Conservation (phyloP, 2,888 invertebrate species). For the Dasypogon diadema region DNA sequence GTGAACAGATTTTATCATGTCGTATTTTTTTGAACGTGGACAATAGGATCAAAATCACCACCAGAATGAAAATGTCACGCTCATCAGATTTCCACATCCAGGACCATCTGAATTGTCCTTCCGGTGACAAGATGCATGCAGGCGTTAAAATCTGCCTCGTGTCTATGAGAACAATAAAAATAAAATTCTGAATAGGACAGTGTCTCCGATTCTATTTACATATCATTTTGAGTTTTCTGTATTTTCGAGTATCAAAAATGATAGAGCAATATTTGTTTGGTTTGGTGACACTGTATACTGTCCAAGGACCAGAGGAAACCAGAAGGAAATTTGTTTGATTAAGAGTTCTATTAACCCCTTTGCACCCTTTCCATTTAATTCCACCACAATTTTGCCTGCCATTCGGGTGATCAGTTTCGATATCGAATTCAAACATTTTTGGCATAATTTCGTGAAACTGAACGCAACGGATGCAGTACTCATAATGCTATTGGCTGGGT, state of each 20-base stretch:
- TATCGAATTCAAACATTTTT: slow-evolving; percentile 1
- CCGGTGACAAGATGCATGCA: not conserved
- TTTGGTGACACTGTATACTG: no score
- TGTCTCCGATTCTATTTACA: slow-evolving; percentile 4
- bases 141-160: slow-evolving; percentile 45
- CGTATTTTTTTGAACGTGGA: not conserved
- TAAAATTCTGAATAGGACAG: not conserved
- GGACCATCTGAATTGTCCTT: not conserved
- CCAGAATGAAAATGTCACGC: slow-evolving; percentile 51
- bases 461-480: not conserved
- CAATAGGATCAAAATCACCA: slow-evolving; percentile 46
- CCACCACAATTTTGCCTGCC: not conserved
- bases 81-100: slow-evolving; percentile 41
- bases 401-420: not conserved
- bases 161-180: slow-evolving; percentile 13
- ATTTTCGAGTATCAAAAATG: not conserved
- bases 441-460: slow-evolving; percentile 18
- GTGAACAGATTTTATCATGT: slow-evolving; percentile 24
- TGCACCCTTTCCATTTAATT: not conserved
- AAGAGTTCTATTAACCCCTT: not conserved
- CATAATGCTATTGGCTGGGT: not conserved
- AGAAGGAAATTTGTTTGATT: no score
- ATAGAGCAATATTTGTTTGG: not conserved
- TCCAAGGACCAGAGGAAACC: no score
- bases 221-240: not conserved